A percentile compares a stretch with the other conserved stretches of the same genome.
These are phyloP conservation scores for Ancistrus triradiatus DNA, from an alignment of 2,113 vertebrate species.

Conservation along the genomic window DNA sequence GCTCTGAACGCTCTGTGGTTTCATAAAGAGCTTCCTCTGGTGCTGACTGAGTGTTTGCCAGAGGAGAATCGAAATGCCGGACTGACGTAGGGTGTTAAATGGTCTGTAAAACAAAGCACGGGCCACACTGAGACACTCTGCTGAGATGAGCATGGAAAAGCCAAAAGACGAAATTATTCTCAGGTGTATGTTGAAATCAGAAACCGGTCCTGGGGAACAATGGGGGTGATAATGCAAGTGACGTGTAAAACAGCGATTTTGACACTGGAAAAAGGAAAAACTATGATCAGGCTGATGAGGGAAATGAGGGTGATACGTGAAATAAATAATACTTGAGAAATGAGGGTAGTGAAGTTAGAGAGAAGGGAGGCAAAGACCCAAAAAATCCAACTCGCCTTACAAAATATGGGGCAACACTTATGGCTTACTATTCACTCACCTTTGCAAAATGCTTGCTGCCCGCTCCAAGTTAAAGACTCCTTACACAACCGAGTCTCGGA, in stretches of 20 bases:
- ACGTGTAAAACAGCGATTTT: constrained; percentile 35
- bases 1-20: constrained; percentile 16
- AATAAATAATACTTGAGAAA: constrained; percentile 50
- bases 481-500: constrained; percentile 73
- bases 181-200: constrained; percentile 19
- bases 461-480: constrained; percentile 71
- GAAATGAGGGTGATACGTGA: constrained; percentile 45
- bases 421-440: constrained; percentile 60
- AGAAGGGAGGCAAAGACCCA: too few species aligned
- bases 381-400: too few species aligned
- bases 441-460: constrained; percentile 71
- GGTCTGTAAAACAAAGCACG: constrained; percentile 22
- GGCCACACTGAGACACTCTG: constrained; percentile 14
- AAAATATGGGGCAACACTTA: too few species aligned
- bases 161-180: constrained; percentile 25
- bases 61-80: constrained; percentile 33
- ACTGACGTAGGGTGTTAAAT: constrained; percentile 24
- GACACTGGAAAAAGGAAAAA: constrained; percentile 24
- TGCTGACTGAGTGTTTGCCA: constrained; percentile 13
- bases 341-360: constrained; percentile 17
- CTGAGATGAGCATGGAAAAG: constrained; percentile 9
- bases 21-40: constrained; percentile 11
- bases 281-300: constrained; percentile 51
- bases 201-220: constrained; percentile 24
- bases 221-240: constrained; percentile 24